Evolutionary conservation across 2,113 vertebrate species (phyloP), one percentile per base, ranked within the genome.

Genomic region (Vimba vimba): DNA sequence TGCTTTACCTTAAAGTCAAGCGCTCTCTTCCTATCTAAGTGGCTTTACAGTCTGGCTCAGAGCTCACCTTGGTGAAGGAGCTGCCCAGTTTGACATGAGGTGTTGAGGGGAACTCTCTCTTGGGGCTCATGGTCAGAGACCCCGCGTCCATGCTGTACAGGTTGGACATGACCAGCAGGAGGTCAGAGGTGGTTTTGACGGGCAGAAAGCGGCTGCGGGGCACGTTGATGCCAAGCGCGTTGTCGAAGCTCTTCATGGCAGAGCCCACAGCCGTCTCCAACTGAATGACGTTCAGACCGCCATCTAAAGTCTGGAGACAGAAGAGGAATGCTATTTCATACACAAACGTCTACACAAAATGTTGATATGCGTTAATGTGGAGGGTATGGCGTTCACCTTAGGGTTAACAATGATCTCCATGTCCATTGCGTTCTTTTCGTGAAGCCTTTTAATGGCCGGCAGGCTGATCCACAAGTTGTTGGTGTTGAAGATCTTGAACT

Each of bases 401-500:
- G 97, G 96, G 94, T 99, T 99, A 84, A 99, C 96, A 17, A 99
- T 99, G 93, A 99, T 97, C 94, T 99, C 98, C 96, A 99, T 95
- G 90, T 99, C 96, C 92, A 99, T 96, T 52, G 94, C 87, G 0
- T 97, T 97, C 30, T 95, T 91, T 86, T 97, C 96, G 64, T 98
- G 96, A 83, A 99, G 93, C 87, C 97, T 95, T 93, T 97, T 97
- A 89, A 99, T 95, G 57, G 98, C 97, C 64, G 96, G 94, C 88
- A 99, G 92, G n/a, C 97, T 98, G 88, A 99, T 97, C 98, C 98
- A 99, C 91, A 99, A 86, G 87, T 99, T 99, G 95, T 99, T 99
- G 91, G 98, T 99, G 87, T 99, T 99, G 93, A 99, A 99, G 93
- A 99, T 99, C 95, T 99, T 99, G 95, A 99, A 99, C 91, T 99